phyloP scores from a whole-genome alignment of 2,113 vertebrate species.

The Sus scrofa region DNA sequence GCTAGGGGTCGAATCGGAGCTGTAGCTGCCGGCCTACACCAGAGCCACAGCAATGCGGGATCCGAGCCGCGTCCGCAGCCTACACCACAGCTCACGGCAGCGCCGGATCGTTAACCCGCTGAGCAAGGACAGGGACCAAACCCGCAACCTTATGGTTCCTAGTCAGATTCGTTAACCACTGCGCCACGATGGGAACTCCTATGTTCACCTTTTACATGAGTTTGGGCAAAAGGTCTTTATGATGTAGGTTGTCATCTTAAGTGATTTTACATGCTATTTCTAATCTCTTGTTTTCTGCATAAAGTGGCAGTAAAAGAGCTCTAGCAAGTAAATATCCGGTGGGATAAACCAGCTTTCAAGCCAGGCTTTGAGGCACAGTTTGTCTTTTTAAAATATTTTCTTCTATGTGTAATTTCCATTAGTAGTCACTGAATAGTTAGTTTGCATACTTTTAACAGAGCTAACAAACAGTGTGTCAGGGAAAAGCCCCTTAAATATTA shows the following conservation, averaged over 20 bases:
- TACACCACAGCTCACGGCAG: too few relatives aligned
- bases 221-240: not conserved
- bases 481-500: not conserved
- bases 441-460: constrained; percentile 53
- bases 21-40: too few relatives aligned
- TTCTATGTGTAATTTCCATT: constrained; percentile 14
- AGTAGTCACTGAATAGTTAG: not conserved
- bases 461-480: not conserved
- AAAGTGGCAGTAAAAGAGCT: constrained; percentile 19
- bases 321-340: constrained; percentile 34
- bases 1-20: too few relatives aligned
- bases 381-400: constrained; percentile 44
- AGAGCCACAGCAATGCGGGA: too few relatives aligned
- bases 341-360: constrained; percentile 39
- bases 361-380: not conserved
- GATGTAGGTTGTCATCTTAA: constrained; percentile 8
- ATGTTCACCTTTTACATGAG: not conserved
- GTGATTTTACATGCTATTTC: constrained; percentile 42
- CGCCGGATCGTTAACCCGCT: too few relatives aligned
- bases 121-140: too few relatives aligned
- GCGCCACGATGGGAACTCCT: too few relatives aligned
- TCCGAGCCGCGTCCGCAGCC: too few relatives aligned
- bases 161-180: too few relatives aligned
- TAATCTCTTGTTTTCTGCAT: not conserved
- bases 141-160: too few relatives aligned